Evolutionary conservation across 1,140 invertebrate genomes (phyloP), one percentile per base, ranked within the genome.

Genomic region (Drosophila ananassae): DNA sequence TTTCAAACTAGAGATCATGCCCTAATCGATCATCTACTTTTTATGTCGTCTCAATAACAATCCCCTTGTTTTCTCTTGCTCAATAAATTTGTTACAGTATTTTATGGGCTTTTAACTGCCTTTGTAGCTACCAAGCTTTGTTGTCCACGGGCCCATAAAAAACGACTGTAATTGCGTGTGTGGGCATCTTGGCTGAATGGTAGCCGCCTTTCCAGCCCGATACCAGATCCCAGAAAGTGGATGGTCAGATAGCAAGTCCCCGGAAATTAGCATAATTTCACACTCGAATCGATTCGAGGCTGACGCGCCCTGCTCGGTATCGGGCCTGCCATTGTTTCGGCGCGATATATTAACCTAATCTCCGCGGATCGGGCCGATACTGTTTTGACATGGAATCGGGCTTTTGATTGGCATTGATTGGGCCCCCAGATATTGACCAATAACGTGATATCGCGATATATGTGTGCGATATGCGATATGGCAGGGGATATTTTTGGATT

Each of bases 21-120:
- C 24, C 22, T 22, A 53, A 58, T 77, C 82, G 48, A 51, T 25
- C 51, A 30, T 46, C 34, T 57, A 39, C 47, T 32, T 22, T 13
- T 61, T 32, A 22, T 24, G 13, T 21, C 8, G 12, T 44, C 48
- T 53, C 34, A 62, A 46, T 48, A 37, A 44, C 53, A 21, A 13
- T 9, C 12, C 30, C 34, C 46, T 48, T 22, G 48, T 32, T 58
- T 52, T 47, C 25, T 51, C 47, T 87, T 87, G 52, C 83, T 37
- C 83, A 87, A 87, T 89, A 76, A 87, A 87, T 83, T 79, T 77
- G 83, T 87, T 89, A 87, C 61, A 89, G 72, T 87, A 87, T 87
- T 87, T 87, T 87, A 87, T 79, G 75, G 71, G 73, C 67, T 83
- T 89, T 87, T 87, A 87, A 87, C 83, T 87, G 84, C 61, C 84